Conservation (phyloP, 2,797 vertebrate species). For the Botia almorhae region DNA sequence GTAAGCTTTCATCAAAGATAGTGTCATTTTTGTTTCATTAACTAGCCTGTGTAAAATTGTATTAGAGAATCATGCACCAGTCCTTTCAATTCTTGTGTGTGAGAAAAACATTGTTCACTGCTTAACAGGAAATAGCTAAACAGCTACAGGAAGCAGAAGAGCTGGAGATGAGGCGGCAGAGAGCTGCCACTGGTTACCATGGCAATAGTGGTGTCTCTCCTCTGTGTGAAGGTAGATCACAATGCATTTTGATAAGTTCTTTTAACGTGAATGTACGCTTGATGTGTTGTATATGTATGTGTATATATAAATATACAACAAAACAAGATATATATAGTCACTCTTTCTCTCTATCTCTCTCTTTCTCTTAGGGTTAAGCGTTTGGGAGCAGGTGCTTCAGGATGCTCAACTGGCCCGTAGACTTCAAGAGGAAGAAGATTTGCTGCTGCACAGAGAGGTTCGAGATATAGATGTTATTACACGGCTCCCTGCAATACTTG, state of each 20-base stretch:
- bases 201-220: constrained; percentile 24
- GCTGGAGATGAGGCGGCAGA: constrained; percentile 64
- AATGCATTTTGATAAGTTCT: background rate
- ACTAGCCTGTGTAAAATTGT: too few relatives aligned
- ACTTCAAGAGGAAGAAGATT: constrained; percentile 77
- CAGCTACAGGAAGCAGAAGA: constrained; percentile 79
- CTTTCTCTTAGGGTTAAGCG: constrained; percentile 61
- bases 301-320: background rate
- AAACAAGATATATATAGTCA: background rate
- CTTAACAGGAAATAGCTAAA: constrained; percentile 79
- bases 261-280: background rate
- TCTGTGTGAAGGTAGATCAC: constrained; percentile 63
- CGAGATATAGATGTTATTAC: background rate
- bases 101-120: background rate
- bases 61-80: too few relatives aligned
- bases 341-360: background rate
- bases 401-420: constrained; percentile 79
- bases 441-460: constrained; percentile 61
- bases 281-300: background rate
- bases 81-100: background rate
- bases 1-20: too few relatives aligned
- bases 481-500: too few relatives aligned
- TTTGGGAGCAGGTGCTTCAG: constrained; percentile 73
- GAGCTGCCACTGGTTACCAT: constrained; percentile 30
- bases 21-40: too few relatives aligned